Evolutionary conservation across 2,113 vertebrate species (phyloP), one percentile per base, ranked within the genome.

Genomic region (Otolemur garnettii): DNA sequence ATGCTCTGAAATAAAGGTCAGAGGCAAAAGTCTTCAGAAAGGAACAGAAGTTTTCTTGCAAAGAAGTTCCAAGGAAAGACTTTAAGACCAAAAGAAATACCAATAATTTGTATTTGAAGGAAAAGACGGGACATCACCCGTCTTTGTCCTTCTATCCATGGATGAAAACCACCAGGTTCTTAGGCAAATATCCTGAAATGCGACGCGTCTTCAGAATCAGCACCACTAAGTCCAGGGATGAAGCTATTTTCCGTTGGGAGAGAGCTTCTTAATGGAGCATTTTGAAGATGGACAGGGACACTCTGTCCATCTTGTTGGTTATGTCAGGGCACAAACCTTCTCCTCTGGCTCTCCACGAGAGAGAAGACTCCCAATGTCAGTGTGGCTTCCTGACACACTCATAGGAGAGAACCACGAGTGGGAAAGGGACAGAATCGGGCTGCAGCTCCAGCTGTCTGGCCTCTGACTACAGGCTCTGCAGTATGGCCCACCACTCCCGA

Each of bases 121-220:
- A 26, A 64, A 84, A 79, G 62, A 45, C 14, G 22, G n/a, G 26
- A 2, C 22, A 15, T 0, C 17, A 11, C 38, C 59, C 64, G 60
- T 5, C n/a, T n/a, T 15, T 14, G 11, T 5, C 19, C 4, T 17
- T 17, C 62, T 33, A 24, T 24, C 57, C 42, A 2, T 2, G 19
- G 38, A 9, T 21, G 42, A 45, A 55, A 10, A 13, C 6, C 17
- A 1, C 0, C 13, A 4, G 3, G 33, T n/a, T 82, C 78, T n/a
- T 57, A 2, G 0, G 15, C 0, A 24, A 50, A 33, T 10, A 5
- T 74, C 4, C 53, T 30, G 33, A 28, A 4, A n/a, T 1, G 21
- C 77, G 26, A 50, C 30, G 0, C 3, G 3, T 12, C 30, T 72
- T 78, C 55, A 50, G 78, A 72, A 33, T 38, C 35, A 26, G 53